Evolutionary conservation across 2,797 vertebrate species (phyloP), one percentile per base, ranked within the genome.

Genomic region (Galagoides demidoff): DNA sequence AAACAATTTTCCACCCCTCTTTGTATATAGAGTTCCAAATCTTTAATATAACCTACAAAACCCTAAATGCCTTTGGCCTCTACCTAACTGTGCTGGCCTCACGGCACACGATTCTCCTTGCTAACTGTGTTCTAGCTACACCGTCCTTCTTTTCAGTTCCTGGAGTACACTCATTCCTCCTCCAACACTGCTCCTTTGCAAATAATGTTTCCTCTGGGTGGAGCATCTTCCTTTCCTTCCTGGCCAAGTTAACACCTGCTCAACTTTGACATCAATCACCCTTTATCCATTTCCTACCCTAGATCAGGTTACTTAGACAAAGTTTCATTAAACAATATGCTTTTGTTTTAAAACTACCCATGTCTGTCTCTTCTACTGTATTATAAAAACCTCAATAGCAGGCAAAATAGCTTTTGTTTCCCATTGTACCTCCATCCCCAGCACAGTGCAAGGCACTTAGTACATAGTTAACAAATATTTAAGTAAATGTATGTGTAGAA

Each of bases 31-130:
- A 64, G 7, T 83, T 84, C 13, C 27, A 83, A 61, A 71, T 87
- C 45, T 77, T 90, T 43, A 74, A 57, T 14, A 37, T 63, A 85
- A 95, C 34, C 59, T 91, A 52, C 9, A 95, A 93, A 82, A 70
- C 45, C n/a, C 12, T 83, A 71, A 73, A 79, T 68, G n/a, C 49
- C 68, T 92, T 79, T 92, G 45, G 16, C n/a, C 34, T 91, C 59
- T 73, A 71, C 43, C 66, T 64, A 92, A 92, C 19, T 68, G 45
- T 17, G 78, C 79, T 25, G 4, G 29, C 22, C 34, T 90, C 45
- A 39, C n/a, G n/a, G 59, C 22, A 84, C 10, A 77, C 39, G 2
- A 43, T 61, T 89, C 16, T 34, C 61, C 55, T 55, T 59, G 45
- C 11, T 31, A 43, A 83, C 29, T 37, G 43, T 86, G 66, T 45